Base-by-base conservation (phyloP, 2,797 vertebrate species). In the Callimico goeldii region DNA sequence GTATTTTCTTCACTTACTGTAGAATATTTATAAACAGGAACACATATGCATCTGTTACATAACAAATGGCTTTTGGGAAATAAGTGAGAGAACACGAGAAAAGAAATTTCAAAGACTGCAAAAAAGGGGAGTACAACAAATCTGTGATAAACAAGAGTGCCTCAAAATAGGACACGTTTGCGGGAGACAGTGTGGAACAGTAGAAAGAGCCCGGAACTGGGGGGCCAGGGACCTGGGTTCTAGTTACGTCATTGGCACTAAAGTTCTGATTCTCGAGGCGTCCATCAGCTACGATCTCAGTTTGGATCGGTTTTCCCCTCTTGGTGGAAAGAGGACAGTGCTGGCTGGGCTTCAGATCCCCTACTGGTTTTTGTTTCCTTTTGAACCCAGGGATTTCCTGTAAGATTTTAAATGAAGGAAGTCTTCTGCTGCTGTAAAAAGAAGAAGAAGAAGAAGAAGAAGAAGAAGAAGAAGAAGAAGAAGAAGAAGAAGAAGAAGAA, bases 1-100 rank as follows among this genome's bases (percentile, higher is more conserved):
- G 52, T 80, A 97, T 95, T 94, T 97, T 90, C 58, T 95, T 86
- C 80, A 90, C 79, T 97, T 97, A 88, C 79, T 95, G 50, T 94
- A 96, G 97, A 96, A 70, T 94, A 92, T 95, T 96, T 97, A 95
- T 97, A 96, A 97, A 95, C 75, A 96, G 79, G 90, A 97, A 92
- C 97, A 95, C 97, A 96, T 95, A 96, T 96, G 92, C 92, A 95
- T 96, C 88, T 98, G 96, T 97, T 95, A 94, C 57, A 92, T 96
- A 97, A 97, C 97, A 97, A 96, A 97, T 89, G 97, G 88, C 96
- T 97, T 97, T 91, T 43, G 97, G 97, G 98, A 97, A 97, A 97
- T 95, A 96, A 97, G 80, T 96, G 95, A 93, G 84, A 94, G 91
- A 97, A 97, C 86, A 95, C 5, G 57, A 96, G 70, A 84, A 91